Evolutionary conservation across 2,888 invertebrate genomes (phyloP), one percentile per base, ranked within the genome.

Genomic region (Caenorhabditis sp.): DNA sequence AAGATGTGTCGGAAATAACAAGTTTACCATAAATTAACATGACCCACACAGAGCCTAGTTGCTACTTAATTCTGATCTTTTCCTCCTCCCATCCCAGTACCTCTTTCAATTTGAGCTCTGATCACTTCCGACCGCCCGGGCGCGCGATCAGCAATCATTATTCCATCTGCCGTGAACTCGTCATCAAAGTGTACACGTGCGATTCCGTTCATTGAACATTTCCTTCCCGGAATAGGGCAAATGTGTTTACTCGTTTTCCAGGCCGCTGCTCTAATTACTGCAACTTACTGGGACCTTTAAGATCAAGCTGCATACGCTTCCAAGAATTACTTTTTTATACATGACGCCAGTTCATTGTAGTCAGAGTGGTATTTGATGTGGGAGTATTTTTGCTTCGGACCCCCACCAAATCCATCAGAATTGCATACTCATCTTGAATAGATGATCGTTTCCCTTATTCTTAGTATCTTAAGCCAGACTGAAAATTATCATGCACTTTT

Each of bases 261-360:
- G 41, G 0, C 41, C 56, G 56, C 22, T 56, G 66, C 66, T 15
- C 37, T 66, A 66, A 56, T 66, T 56, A 66, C 32, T 35, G 15
- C 37, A 24, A 37, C 26, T 45, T 32, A 4, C 37, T 9, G 32
- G 27, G 15, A n/a, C 55, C 20, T 30, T 22, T 24, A 17, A 56
- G 56, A 48, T 56, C 66, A 66, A 66, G 39, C 45, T 66, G 41
- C 27, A 43, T 35, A 55, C 30, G 37, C 26, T 52, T 37, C 27
- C 27, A 45, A 20, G 26, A 26, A 48, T 22, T n/a, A 9, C 32
- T 59, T 59, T 61, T 48, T 43, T 11, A 24, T 9, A 41, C 35
- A 30, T 39, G 50, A 39, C 61, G 39, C n/a, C n/a, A n/a, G n/a
- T n/a, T n/a, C n/a, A n/a, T n/a, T n/a, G n/a, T n/a, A n/a, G n/a